Evolutionary conservation across 2,888 invertebrate genomes (phyloP), one percentile per base, ranked within the genome.

Genomic region (Drosophila cyrtoloma): DNA sequence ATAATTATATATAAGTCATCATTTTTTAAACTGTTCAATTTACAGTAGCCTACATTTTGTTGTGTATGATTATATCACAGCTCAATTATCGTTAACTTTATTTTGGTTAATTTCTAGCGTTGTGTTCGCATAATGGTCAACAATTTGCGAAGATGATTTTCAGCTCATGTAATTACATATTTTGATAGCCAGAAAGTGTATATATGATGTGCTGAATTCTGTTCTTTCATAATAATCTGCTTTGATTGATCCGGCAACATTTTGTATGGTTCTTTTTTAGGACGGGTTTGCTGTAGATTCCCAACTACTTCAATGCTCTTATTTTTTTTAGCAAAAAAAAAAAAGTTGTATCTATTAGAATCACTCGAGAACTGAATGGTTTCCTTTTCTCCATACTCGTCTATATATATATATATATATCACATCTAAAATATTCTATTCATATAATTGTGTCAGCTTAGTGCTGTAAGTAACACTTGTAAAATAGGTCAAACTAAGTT

Each of bases 1-100:
- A 67, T 67, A 57, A 80, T 61, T 50, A 57, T 57, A 57, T 72
- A 50, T 53, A 39, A 50, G 61, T 62, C 64, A 78, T 76, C n/a
- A 60, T 47, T 47, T 16, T 47, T 52, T 53, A 76, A 78, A 65
- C 78, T 52, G 78, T 32, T 55, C 62, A 62, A 76, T 68, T 79
- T 72, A 39, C 33, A 51, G 64, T 47, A 33, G 35, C 26, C 55
- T 32, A 19, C 57, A 64, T 67, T 58, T 71, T 58, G 10, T 28
- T 32, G 51, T 35, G 50, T 59, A 50, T 50, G 35, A 28, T 47
- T 26, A 9, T 16, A 33, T 42, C 59, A 53, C 37, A 35, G 35
- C 42, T 61, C 26, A 62, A 56, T 58, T 63, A 64, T 47, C 28
- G 22, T 42, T 9, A 47, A 61, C n/a, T 26, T 5, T 44, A n/a